These are phyloP conservation scores for Drosophila simulans DNA, from an alignment of 1,140 invertebrate species.

Conservation along the genomic window DNA sequence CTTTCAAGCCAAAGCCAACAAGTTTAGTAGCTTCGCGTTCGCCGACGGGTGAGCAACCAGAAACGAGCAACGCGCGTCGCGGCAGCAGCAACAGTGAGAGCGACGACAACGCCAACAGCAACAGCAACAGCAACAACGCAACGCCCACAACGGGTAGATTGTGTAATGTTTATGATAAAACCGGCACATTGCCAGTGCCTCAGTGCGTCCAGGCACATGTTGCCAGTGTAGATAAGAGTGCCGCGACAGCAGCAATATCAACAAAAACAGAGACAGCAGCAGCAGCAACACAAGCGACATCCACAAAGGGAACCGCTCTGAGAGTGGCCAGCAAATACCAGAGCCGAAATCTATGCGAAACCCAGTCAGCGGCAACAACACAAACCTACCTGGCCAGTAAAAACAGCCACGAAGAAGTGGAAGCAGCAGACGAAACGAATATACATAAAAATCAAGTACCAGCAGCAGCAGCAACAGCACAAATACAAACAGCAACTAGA, in stretches of 20 bases:
- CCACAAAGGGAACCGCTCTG: conserved; percentile 26
- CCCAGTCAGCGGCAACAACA: conserved; percentile 63
- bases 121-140: conserved; percentile 34
- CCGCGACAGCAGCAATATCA: conserved; percentile 19
- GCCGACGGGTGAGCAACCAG: conserved; percentile 72
- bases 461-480: conserved; percentile 31
- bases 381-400: conserved; percentile 79
- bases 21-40: conserved; percentile 77
- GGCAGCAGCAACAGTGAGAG: conserved; percentile 18
- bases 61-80: conserved; percentile 57
- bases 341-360: conserved; percentile 74
- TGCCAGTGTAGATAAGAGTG: conserved; percentile 29
- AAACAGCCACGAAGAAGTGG: conserved; percentile 67
- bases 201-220: conserved; percentile 45
- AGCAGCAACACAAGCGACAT: conserved; percentile 29
- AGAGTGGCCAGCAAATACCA: conserved; percentile 67
- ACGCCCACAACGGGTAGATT: conserved; percentile 74
- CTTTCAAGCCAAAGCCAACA: conserved; percentile 75
- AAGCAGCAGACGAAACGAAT: conserved; percentile 75
- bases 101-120: conserved; percentile 19
- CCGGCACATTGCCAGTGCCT: conserved; percentile 24
- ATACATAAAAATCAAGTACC: conserved; percentile 83
- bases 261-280: conserved; percentile 19
- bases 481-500: conserved; percentile 39
- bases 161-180: conserved; percentile 78